A percentile compares a stretch with the other conserved stretches of the same genome.
Conservation (phyloP, 2,113 vertebrate genomes). For the Gambusia holbrooki region DNA sequence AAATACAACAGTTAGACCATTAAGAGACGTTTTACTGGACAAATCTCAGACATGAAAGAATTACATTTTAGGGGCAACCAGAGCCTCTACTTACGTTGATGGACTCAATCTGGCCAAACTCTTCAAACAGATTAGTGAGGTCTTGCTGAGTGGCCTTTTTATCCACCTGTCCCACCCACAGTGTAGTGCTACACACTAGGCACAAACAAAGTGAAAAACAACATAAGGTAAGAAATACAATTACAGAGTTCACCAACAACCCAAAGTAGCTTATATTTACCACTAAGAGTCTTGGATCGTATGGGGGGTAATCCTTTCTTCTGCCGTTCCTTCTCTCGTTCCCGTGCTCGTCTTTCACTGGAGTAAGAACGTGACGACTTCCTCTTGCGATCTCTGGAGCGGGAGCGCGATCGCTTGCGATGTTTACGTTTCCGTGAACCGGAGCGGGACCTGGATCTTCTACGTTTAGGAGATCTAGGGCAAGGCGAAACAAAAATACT, state of each 20-base stretch:
- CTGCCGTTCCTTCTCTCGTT: conserved; percentile 94
- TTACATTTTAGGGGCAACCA: not conserved
- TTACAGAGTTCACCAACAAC: not conserved
- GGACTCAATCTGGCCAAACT: conserved; percentile 99
- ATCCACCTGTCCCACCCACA: conserved; percentile 99
- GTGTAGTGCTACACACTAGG: conserved; percentile 96
- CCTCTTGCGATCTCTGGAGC: conserved; percentile 94
- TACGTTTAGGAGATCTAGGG: conserved; percentile 91
- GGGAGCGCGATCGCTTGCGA: conserved; percentile 92
- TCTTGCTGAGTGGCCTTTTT: conserved; percentile 99
- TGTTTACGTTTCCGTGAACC: conserved; percentile 97
- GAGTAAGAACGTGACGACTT: conserved; percentile 95
- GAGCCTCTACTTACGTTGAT: conserved; percentile 89
- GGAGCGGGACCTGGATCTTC: conserved; percentile 93
- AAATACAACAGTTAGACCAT: not conserved
- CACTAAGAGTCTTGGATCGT: conserved; percentile 93
- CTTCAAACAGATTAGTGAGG: conserved; percentile 97
- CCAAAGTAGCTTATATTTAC: conserved; percentile 63
- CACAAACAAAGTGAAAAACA: not conserved
- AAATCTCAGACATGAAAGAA: conserved; percentile 3
- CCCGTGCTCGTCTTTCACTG: conserved; percentile 91
- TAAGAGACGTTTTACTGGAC: not conserved
- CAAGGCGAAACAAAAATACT: not conserved
- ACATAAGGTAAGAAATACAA: not conserved
- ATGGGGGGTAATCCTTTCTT: conserved; percentile 96